These are phyloP conservation scores for Potamilus streckersoni DNA, from an alignment of 1,140 invertebrate species.

Conservation along the genomic window DNA sequence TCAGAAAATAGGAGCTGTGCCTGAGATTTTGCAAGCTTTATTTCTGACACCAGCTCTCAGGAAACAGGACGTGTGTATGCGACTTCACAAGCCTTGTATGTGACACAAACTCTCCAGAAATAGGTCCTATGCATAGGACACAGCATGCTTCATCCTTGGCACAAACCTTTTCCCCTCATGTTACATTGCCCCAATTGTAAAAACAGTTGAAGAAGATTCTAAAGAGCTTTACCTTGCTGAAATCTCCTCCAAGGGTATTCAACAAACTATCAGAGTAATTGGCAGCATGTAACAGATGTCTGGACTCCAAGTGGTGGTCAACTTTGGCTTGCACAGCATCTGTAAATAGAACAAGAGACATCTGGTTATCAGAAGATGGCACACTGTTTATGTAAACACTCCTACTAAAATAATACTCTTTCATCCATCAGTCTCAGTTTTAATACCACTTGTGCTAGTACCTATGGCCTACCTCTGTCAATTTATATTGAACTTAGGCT, in stretches of 20 bases:
- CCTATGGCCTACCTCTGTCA: too few relatives aligned
- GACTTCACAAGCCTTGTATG: neutral
- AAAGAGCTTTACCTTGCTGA: conserved; percentile 47
- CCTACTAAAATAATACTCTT: neutral
- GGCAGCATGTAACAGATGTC: conserved; percentile 56
- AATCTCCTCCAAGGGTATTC: conserved; percentile 53
- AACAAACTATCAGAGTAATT: conserved; percentile 51
- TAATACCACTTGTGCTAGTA: too few relatives aligned
- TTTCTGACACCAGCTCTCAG: neutral
- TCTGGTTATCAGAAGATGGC: neutral
- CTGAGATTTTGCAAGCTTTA: too few relatives aligned
- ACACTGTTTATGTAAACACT: neutral
- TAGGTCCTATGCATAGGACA: neutral
- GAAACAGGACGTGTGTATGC: neutral
- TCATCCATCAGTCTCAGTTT: too few relatives aligned
- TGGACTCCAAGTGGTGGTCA: conserved; percentile 34
- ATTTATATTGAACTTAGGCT: neutral
- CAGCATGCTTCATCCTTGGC: neutral
- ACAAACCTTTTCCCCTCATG: neutral
- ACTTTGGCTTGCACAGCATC: conserved; percentile 41
- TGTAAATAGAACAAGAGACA: conserved; percentile 21
- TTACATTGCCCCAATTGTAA: neutral
- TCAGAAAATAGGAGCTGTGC: too few relatives aligned
- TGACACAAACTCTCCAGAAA: neutral
- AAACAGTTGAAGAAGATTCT: neutral